A percentile compares a stretch with the other conserved stretches of the same genome.
Conservation (phyloP, 2,797 vertebrate genomes). For the Lerista edwardsae region DNA sequence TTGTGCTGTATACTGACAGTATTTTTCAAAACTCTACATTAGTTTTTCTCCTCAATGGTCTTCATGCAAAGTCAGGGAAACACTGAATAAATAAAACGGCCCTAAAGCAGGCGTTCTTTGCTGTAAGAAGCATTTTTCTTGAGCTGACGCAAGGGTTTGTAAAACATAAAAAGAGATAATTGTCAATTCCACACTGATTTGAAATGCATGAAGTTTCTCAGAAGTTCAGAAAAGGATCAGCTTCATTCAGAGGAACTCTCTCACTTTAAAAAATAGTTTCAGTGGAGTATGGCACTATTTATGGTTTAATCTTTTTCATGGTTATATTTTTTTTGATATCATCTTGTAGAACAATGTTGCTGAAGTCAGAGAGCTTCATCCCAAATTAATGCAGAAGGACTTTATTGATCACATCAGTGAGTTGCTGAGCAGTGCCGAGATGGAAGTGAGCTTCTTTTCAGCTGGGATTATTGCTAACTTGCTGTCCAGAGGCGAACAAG, state of each 20-base stretch:
- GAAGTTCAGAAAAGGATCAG: neutral
- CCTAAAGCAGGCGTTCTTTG: neutral
- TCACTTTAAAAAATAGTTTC: neutral
- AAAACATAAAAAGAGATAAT: neutral
- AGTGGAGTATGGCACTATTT: neutral
- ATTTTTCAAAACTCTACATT: neutral
- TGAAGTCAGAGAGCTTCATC: constrained; percentile 87
- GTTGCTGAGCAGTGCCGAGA: constrained; percentile 86
- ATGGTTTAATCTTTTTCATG: neutral
- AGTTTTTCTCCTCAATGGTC: neutral
- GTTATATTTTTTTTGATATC: neutral
- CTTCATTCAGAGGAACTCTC: neutral
- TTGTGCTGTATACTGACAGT: neutral
- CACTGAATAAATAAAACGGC: neutral
- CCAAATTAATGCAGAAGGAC: constrained; percentile 83
- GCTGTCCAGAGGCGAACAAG: constrained; percentile 81
- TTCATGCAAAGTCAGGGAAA: neutral
- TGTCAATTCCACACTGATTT: neutral
- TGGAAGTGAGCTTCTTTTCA: constrained; percentile 93
- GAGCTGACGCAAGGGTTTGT: neutral
- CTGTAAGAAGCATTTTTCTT: neutral
- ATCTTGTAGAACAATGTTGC: constrained; percentile 88
- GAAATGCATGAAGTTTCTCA: neutral
- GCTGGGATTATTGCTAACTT: constrained; percentile 91
- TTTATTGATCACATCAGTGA: constrained; percentile 84